phyloP scores from a whole-genome alignment of 2,113 vertebrate genomes.

The Grantiella picta region DNA sequence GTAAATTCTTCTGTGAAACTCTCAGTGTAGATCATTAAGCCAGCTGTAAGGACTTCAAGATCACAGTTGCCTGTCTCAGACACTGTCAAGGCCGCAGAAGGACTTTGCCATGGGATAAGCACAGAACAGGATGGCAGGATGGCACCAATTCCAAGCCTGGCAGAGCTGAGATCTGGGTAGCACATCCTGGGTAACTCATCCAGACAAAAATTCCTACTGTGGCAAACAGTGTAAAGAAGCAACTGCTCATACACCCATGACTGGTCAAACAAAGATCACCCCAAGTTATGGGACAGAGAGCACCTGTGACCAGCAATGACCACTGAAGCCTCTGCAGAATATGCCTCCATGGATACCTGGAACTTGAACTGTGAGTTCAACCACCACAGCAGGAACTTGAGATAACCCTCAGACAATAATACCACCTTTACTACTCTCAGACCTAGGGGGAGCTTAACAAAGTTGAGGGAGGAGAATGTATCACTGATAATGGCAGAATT shows the following conservation, averaged over 20 bases:
- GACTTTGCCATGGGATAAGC: not conserved
- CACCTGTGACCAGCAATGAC: not conserved
- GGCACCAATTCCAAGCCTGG: not conserved
- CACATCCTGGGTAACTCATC: not conserved
- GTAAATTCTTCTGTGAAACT: not conserved
- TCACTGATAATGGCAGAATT: not conserved
- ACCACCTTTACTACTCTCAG: not conserved
- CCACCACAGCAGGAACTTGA: not conserved
- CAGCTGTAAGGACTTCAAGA: not conserved
- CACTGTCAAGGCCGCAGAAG: not conserved
- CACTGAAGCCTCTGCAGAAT: not conserved
- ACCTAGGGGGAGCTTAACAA: not conserved
- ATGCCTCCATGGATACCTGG: not conserved
- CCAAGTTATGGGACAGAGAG: not conserved
- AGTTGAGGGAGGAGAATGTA: not conserved
- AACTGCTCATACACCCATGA: not conserved
- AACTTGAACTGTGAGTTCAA: not conserved
- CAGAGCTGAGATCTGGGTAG: not conserved
- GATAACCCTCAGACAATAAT: not conserved
- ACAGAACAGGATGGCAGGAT: not conserved
- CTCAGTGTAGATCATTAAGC: not conserved
- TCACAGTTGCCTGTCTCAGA: not conserved
- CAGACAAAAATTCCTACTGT: not conserved
- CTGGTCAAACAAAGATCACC: not conserved
- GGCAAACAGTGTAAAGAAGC: not conserved